These are phyloP conservation scores for Nemotelus pantherinus DNA, from an alignment of 2,888 invertebrate species.

Conservation along the genomic window DNA sequence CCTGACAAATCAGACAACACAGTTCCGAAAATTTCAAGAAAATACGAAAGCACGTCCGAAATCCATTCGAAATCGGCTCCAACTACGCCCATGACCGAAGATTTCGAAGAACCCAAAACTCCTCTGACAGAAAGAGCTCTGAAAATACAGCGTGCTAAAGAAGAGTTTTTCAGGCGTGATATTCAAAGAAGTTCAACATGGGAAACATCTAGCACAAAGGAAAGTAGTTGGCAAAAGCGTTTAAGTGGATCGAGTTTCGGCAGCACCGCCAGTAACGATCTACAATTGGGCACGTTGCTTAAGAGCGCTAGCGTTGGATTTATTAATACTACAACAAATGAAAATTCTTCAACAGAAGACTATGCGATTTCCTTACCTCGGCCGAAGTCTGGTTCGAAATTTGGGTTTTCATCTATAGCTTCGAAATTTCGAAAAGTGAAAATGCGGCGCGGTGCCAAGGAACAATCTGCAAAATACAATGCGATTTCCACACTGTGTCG, in stretches of 20 bases:
- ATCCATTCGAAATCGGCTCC: slow-evolving; percentile 51
- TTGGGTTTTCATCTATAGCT: slow-evolving; percentile 69
- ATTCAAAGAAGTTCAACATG: slow-evolving; percentile 49
- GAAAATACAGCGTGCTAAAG: slow-evolving; percentile 76
- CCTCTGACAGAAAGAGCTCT: slow-evolving; percentile 67
- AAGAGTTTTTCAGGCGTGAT: slow-evolving; percentile 72
- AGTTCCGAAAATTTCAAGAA: slow-evolving; percentile 60
- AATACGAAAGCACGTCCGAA: slow-evolving; percentile 55
- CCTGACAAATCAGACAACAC: slow-evolving; percentile 61
- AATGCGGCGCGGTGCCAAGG: slow-evolving; percentile 60
- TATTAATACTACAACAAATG: slow-evolving; percentile 65
- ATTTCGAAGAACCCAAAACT: slow-evolving; percentile 56
- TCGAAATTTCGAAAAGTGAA: slow-evolving; percentile 71
- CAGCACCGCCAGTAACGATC: slow-evolving; percentile 68
- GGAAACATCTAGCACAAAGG: slow-evolving; percentile 36
- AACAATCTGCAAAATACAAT: slow-evolving; percentile 65
- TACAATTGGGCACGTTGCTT: slow-evolving; percentile 66
- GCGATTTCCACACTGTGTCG: slow-evolving; percentile 77
- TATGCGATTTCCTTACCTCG: slow-evolving; percentile 67
- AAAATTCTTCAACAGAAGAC: slow-evolving; percentile 62
- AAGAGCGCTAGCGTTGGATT: slow-evolving; percentile 83
- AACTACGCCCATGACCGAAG: slow-evolving; percentile 54
- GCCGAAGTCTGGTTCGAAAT: slow-evolving; percentile 62
- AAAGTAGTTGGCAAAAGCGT: slow-evolving; percentile 56
- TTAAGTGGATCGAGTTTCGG: slow-evolving; percentile 73